Evolutionary conservation across 2,888 invertebrate species (phyloP).

Genomic region (Gastrophysa polygoni): DNA sequence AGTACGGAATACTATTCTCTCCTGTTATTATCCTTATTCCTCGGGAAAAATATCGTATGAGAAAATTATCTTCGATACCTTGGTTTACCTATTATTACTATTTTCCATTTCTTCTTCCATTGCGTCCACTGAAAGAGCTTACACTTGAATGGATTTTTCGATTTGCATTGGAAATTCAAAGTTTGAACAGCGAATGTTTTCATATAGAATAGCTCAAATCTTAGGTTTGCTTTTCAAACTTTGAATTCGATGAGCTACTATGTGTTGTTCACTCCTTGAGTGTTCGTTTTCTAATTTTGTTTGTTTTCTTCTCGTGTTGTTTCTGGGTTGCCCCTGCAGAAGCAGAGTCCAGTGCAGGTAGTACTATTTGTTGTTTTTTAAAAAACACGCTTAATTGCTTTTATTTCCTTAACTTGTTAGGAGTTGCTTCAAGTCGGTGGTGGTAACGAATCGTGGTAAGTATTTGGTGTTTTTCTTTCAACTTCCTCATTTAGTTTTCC

Average conservation of each 20-base stretch:
- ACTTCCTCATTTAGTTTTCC: too few relatives aligned
- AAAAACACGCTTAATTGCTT: conserved; percentile 33
- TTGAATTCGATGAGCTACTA: too few relatives aligned
- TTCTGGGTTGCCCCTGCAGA: conserved; percentile 52
- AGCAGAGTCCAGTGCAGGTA: conserved; percentile 57
- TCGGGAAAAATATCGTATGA: too few relatives aligned
- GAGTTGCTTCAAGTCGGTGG: background rate
- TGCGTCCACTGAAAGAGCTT: background rate
- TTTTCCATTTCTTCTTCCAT: background rate
- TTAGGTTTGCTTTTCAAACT: too few relatives aligned
- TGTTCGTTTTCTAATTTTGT: conserved; percentile 36
- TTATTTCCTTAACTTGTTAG: conserved; percentile 5
- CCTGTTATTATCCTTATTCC: too few relatives aligned
- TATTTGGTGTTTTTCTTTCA: conserved; percentile 1
- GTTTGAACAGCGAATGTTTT: background rate
- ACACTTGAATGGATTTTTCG: background rate
- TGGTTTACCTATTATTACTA: background rate
- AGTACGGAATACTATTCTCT: too few relatives aligned
- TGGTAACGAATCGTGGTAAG: background rate
- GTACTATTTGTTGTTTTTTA: conserved; percentile 48
- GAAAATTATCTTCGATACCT: too few relatives aligned
- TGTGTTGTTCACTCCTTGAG: conserved; percentile 16
- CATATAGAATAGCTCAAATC: too few relatives aligned
- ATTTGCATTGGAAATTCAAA: background rate
- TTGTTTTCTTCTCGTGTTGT: conserved; percentile 51